phyloP scores from a whole-genome alignment of 2,113 vertebrate species.

The Cavia porcellus region DNA sequence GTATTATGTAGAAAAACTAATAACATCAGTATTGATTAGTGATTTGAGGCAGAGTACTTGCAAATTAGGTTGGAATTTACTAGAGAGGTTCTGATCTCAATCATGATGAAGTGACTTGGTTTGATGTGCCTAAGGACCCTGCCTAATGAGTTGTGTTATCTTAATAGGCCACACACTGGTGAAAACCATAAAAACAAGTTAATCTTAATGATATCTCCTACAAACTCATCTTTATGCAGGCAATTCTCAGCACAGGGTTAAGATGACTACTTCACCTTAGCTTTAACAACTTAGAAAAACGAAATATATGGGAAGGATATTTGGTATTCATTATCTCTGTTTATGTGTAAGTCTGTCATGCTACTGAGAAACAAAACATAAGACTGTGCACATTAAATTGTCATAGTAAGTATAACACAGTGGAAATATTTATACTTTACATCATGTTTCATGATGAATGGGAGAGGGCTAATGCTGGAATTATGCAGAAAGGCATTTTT shows the following conservation, averaged over 20 bases:
- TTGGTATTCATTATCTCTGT: not conserved
- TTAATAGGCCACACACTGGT: constrained; percentile 50
- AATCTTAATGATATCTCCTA: constrained; percentile 45
- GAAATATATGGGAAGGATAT: not conserved
- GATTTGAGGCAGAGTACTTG: constrained; percentile 68
- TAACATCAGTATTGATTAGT: constrained; percentile 69
- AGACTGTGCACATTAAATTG: not conserved
- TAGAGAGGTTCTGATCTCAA: constrained; percentile 59
- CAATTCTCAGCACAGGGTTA: not conserved
- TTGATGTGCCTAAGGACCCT: constrained; percentile 43
- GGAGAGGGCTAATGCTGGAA: not conserved
- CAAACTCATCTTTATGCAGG: not conserved
- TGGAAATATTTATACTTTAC: not conserved
- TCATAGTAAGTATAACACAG: not conserved
- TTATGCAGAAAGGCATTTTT: not conserved
- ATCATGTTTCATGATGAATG: not conserved
- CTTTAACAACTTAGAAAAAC: not conserved
- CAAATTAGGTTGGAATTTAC: constrained; percentile 69
- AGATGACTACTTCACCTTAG: not conserved
- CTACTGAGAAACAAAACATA: not conserved
- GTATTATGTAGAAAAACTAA: constrained; percentile 71
- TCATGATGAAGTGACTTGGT: constrained; percentile 62
- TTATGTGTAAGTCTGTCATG: not conserved
- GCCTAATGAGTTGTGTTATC: constrained; percentile 52
- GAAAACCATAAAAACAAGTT: constrained; percentile 61